Conservation (phyloP, 2,888 invertebrate species). For the Perizoma flavofasciatum region DNA sequence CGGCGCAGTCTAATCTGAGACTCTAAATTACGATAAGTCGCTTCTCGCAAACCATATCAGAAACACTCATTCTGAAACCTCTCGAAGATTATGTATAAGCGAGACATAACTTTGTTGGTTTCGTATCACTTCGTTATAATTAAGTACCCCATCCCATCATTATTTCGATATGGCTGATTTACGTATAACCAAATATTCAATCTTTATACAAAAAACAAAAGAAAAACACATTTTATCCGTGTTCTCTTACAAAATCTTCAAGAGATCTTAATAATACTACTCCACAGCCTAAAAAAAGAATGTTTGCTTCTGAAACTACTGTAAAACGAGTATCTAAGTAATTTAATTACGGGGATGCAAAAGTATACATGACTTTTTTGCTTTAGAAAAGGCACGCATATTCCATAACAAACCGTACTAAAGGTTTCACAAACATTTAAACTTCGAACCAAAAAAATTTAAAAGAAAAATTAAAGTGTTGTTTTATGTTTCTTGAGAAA, state of each 20-base stretch:
- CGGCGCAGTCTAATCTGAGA: conserved; percentile 75
- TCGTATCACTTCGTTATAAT: conserved; percentile 55
- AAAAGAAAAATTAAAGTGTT: conserved; percentile 45
- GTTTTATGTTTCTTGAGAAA: conserved; percentile 52
- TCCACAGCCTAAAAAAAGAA: no score
- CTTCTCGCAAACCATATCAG: conserved; percentile 73
- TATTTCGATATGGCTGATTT: conserved; percentile 21
- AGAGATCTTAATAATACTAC: no score
- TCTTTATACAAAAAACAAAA: conserved; percentile 3
- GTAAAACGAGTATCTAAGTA: no score
- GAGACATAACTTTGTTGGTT: conserved; percentile 70
- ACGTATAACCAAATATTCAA: conserved; percentile 9
- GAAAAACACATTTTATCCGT: no score
- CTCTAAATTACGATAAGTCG: conserved; percentile 82
- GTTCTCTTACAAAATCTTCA: no score
- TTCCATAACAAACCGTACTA: conserved; percentile 4
- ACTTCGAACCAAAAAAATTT: conserved; percentile 49
- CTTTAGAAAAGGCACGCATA: no score
- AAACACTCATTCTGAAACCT: conserved; percentile 74
- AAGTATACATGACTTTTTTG: not conserved
- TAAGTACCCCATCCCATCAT: conserved; percentile 22
- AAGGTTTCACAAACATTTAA: conserved; percentile 42
- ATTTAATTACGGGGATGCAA: no score
- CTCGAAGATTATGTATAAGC: conserved; percentile 64
- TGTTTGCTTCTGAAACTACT: no score